Base-by-base conservation (phyloP, 2,113 vertebrate genomes). In the Microcebus jonahi region DNA sequence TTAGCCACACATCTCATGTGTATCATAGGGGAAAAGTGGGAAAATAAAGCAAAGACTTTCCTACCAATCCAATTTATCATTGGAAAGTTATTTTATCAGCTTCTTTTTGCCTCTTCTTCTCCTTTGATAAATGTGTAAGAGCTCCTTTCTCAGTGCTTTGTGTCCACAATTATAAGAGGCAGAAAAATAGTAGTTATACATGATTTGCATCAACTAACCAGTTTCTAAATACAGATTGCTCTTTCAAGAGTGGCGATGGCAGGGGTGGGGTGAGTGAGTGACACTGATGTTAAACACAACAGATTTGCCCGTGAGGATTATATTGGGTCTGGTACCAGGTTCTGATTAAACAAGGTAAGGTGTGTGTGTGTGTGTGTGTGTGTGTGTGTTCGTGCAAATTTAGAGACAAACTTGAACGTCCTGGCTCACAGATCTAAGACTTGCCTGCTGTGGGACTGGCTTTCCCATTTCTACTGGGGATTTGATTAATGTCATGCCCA, bases 401-500 rank as follows among this genome's bases (percentile, higher is more conserved):
- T 36, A 39, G 10, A 97, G 73, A 79, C 95, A 97, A 98, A 98
- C 90, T 68, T 63, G 45, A 95, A 94, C 15, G n/a, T 89, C 75
- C 25, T 81, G 57, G 36, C 84, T 87, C 76, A 68, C 39, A 92
- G 61, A 84, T 94, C 2, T 3, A 97, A 95, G 82, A 71, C 80
- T 85, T 97, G 96, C 79, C 94, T 98, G 94, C 86, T 97, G 42
- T 94, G 96, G 63, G 88, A 98, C 98, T 89, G 88, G 75, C 89
- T 92, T 97, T 94, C 77, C 91, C 50, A 75, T 96, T 94, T 97
- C 95, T 1, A 34, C 70, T 95, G 84, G 68, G 80, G 57, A 97
- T 98, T 97, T 98, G 80, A 98, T 97, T 97, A 98, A 97, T 95
- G 79, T 95, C 92, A 68, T 97, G 96, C 92, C 96, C 97, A 97